Evolutionary conservation across 2,113 vertebrate species (phyloP).

Genomic region (Oreotragus oreotragus): DNA sequence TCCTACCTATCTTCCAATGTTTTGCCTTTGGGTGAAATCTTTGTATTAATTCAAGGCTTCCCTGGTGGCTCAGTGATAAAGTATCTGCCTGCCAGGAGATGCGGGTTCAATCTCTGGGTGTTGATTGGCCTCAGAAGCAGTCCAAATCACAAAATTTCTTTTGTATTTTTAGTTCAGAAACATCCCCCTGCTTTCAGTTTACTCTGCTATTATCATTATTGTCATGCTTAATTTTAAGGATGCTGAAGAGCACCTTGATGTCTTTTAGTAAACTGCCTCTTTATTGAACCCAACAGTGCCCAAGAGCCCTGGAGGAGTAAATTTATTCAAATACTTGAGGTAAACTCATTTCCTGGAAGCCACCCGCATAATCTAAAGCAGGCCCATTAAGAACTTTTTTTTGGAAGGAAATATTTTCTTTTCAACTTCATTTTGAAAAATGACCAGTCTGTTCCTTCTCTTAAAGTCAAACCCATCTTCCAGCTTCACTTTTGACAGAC

Average conservation of each 20-base stretch:
- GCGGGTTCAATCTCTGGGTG: not conserved
- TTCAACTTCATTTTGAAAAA: not conserved
- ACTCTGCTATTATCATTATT: not conserved
- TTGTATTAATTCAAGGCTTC: not conserved
- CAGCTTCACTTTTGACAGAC: not conserved
- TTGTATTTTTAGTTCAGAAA: constrained; percentile 9
- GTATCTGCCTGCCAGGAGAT: not conserved
- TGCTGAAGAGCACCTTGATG: not conserved
- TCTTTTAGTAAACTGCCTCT: not conserved
- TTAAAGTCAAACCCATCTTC: not conserved
- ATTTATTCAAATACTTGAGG: not conserved
- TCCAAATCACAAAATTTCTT: not conserved
- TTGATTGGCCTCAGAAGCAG: not conserved
- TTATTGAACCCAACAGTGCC: not conserved
- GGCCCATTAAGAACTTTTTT: not conserved
- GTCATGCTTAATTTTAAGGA: not conserved
- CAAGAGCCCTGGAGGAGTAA: not conserved
- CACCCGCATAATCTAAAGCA: not conserved
- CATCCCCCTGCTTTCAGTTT: not conserved
- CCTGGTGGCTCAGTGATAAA: not conserved
- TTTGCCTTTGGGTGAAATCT: constrained; percentile 26
- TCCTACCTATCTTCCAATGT: not conserved
- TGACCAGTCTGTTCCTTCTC: not conserved
- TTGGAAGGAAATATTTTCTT: not conserved
- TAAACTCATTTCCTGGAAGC: not conserved